Base-by-base conservation (phyloP, 2,888 invertebrate species). In the Cheilosia variabilis region DNA sequence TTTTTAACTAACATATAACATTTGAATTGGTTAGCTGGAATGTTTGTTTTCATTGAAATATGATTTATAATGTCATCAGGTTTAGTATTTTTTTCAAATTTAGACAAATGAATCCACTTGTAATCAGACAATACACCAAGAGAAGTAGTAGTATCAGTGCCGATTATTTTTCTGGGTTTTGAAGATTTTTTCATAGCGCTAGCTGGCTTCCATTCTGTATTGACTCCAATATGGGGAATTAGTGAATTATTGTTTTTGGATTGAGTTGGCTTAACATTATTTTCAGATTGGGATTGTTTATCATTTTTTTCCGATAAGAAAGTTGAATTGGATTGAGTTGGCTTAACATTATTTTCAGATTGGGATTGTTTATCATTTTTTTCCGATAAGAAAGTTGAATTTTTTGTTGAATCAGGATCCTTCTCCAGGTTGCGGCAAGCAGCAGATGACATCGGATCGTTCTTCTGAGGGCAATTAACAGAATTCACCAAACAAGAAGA, bases 1-100 rank as follows among this genome's bases (percentile, higher is more conserved):
- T 47, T 47, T 7, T 47, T 47, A 15, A 47, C n/a, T 19, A 47
- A 19, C 47, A 47, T 47, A 19, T 47, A 19, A 19, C 47, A 47
- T 47, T 47, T 47, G 9, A 47, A 47, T 19, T 47, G 47, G n/a
- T 47, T 47, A 47, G 47, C 19, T 17, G 47, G 47, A 47, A 47
- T 47, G 19, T 19, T 47, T 1, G 47, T 47, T 19, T 47, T 47
- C 19, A 17, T n/a, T 19, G 47, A 47, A 9, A 47, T 47, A 19
- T 47, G 47, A 47, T 19, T n/a, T 17, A 47, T 47, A 19, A 47
- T 47, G 19, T 43, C 13, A 43, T 43, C 43, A n/a, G 43, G 43
- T 43, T 7, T 34, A 9, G 31, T 34, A 2, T 0, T 34, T 34
- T 9, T 9, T 9, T 34, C 2, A 7, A 43, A n/a, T n/a, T 4